Evolutionary conservation across 2,888 invertebrate genomes (phyloP), one percentile per base, ranked within the genome.

Genomic region (Lasioglossum morio): DNA sequence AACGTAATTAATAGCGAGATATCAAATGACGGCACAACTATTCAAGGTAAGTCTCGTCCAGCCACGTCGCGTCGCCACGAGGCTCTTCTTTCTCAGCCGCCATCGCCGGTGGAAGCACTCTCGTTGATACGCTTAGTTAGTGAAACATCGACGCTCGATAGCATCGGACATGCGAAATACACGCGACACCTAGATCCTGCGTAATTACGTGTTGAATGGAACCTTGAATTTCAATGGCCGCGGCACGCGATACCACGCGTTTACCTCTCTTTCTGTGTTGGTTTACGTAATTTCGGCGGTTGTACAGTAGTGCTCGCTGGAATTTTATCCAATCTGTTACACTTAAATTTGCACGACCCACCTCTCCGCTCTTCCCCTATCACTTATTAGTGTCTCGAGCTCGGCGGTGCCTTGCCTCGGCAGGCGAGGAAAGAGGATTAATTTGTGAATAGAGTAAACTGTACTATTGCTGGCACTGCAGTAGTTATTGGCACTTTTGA

Each of bases 191-290:
- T 70, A 77, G 69, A 70, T 40, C 48, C 77, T 69, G 77, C 77
- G 77, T 77, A 77, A 77, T 77, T 70, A 77, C 77, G 77, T 77
- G 77, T 53, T 70, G 77, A 77, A 53, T 53, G 77, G 37, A 53
- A 77, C 77, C 77, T 77, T 77, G 77, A 77, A 77, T 77, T 70
- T 77, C 77, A 70, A 77, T 77, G 69, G 66, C 69, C 37, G 46
- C 53, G 37, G 48, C 79, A 48, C 79, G 73, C 66, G 60, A 77
- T 37, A 48, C 46, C 66, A 27, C 8, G 46, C 66, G 48, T 48
- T 46, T 14, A 46, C n/a, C 46, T 48, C 63, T 46, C 40, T 66
- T 19, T n/a, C n/a, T 16, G 43, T n/a, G 63, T 37, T 7, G n/a
- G 19, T 69, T 63, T 10, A 43, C 69, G 37, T 34, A 66, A 76